Base-by-base conservation (phyloP, 1,140 invertebrate species). In the Diplogasteroides magnus region DNA sequence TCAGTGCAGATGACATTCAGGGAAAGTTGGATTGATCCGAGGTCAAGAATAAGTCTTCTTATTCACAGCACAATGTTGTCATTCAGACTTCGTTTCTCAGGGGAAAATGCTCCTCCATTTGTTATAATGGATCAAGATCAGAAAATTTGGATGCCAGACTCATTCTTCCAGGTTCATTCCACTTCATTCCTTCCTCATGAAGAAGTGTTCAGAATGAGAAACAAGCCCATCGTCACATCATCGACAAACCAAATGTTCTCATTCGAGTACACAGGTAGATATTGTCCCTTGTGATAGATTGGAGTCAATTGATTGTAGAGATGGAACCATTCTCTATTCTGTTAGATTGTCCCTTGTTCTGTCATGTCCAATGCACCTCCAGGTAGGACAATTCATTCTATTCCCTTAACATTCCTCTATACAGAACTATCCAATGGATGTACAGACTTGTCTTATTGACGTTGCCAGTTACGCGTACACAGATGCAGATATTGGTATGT, bases 181-280 rank as follows among this genome's bases (percentile, higher is more conserved):
- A n/a, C n/a, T n/a, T n/a, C n/a, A n/a, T n/a, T n/a, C n/a, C 23
- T 64, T 48, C 11, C 28, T 14, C 32, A 14, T 13, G 28, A 26
- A 23, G 28, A 29, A 48, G n/a, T 94, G 88, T 96, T 95, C 85
- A 91, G 91, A 97, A 97, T 80, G 94, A 97, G 86, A 95, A 96
- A 84, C 91, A 94, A 82, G 94, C 93, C 57, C 92, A 95, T 83
- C 94, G 95, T 84, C 94, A 97, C 84, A 91, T 94, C 83, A 96
- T 97, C 28, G 82, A 83, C 64, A 83, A 82, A 37, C 82, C 82
- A 25, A 82, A 82, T 64, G 78, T 97, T 67, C 92, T 97, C 86
- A 93, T 97, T 82, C 87, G 94, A 77, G 94, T 97, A 78, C 93
- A 94, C 85, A 93, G 93, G 59, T 89, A 94, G 37, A 48, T 19